Evolutionary conservation across 2,797 vertebrate species (phyloP).

Genomic region (Karalla daura): DNA sequence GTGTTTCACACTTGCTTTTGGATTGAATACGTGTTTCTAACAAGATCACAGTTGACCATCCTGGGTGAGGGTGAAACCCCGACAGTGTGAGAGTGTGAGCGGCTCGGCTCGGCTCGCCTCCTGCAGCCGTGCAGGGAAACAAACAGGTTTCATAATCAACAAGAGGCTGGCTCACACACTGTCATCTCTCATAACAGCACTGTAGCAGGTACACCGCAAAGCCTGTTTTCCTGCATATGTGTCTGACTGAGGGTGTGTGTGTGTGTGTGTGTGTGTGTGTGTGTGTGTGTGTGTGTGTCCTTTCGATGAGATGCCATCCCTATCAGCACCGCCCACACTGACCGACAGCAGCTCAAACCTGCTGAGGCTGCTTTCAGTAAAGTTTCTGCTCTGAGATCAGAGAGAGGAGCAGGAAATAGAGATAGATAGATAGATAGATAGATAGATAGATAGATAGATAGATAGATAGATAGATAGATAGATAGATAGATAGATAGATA

Average conservation of each 20-base stretch:
- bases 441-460: slow-evolving; percentile 3
- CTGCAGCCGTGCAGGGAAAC: slow-evolving; percentile 37
- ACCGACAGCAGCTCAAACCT: slow-evolving; percentile 58
- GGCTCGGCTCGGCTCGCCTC: no score
- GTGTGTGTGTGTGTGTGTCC: slow-evolving; percentile 27
- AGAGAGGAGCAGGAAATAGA: slow-evolving; percentile 13
- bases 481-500: slow-evolving; percentile 22
- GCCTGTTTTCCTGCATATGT: slow-evolving; percentile 29
- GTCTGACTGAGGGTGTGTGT: slow-evolving; percentile 17
- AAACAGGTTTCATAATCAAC: slow-evolving; percentile 74
- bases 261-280: slow-evolving; percentile 26
- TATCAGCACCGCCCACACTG: slow-evolving; percentile 69
- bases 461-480: slow-evolving; percentile 3
- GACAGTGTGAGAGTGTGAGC: slow-evolving; percentile 19
- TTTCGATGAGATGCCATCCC: slow-evolving; percentile 40
- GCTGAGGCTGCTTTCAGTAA: slow-evolving; percentile 56
- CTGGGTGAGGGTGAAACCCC: slow-evolving; percentile 6
- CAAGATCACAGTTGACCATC: not conserved
- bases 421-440: not conserved
- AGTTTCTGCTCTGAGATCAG: slow-evolving; percentile 38
- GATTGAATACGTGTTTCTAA: slow-evolving; percentile 21
- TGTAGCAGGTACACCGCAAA: slow-evolving; percentile 71
- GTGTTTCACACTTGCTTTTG: no score
- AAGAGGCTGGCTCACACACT: slow-evolving; percentile 67
- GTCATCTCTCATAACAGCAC: slow-evolving; percentile 64